Conservation (phyloP, 2,797 vertebrate genomes). For the Acomys russatus region DNA sequence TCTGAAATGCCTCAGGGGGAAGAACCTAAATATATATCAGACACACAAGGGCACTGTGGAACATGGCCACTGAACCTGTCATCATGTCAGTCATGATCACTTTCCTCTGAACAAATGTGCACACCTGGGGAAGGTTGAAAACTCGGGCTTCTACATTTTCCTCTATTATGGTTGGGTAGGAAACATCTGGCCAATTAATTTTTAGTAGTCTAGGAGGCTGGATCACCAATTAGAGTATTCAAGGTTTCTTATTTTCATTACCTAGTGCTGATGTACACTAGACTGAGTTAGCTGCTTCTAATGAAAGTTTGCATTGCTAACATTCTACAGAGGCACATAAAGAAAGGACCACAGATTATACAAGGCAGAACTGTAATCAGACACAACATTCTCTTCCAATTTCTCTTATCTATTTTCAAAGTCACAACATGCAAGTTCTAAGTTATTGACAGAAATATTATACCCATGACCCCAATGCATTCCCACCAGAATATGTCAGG, state of each 20-base stretch:
- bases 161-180: conserved; percentile 57
- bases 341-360: conserved; percentile 63
- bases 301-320: background rate
- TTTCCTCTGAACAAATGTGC: conserved; percentile 81
- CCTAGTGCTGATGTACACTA: background rate
- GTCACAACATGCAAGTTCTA: background rate
- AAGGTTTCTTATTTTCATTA: conserved; percentile 78
- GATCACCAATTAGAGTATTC: conserved; percentile 76
- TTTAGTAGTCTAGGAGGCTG: conserved; percentile 73
- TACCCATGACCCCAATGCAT: background rate
- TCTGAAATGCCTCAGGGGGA: conserved; percentile 72
- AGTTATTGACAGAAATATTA: conserved; percentile 57
- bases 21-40: conserved; percentile 76
- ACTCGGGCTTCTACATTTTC: conserved; percentile 72
- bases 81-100: conserved; percentile 77
- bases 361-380: conserved; percentile 52
- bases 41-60: conserved; percentile 71
- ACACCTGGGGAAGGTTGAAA: conserved; percentile 79
- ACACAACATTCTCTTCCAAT: conserved; percentile 47
- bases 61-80: conserved; percentile 71
- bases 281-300: background rate
- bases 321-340: background rate
- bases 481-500: conserved; percentile 9
- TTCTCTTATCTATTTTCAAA: conserved; percentile 54
- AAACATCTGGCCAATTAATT: conserved; percentile 84